Conservation (phyloP, 2,113 vertebrate species). For the Chloropsis cyanopogon region DNA sequence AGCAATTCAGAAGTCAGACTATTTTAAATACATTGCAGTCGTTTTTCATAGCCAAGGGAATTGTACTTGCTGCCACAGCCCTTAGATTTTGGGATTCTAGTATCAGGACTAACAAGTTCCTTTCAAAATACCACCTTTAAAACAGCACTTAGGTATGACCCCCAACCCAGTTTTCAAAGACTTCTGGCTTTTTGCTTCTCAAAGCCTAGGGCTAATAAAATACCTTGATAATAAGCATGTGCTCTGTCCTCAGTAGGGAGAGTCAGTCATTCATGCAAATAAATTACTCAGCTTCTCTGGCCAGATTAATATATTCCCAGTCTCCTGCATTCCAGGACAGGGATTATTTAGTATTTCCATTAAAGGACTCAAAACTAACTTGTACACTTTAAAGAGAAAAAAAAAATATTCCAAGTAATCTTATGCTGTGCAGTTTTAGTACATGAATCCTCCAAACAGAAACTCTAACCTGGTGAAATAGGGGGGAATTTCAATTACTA, state of each 20-base stretch:
- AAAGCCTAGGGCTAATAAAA: background rate
- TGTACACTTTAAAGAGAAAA: background rate
- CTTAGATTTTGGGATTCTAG: background rate
- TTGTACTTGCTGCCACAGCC: background rate
- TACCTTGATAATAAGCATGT: background rate
- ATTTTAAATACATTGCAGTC: background rate
- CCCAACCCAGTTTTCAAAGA: background rate
- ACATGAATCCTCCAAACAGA: background rate
- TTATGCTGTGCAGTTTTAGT: background rate
- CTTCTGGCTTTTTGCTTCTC: background rate
- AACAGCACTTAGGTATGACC: background rate
- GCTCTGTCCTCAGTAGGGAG: background rate
- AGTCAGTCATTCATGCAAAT: background rate
- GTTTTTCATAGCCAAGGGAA: background rate
- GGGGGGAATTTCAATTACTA: background rate
- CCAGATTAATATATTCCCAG: background rate
- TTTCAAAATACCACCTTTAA: background rate
- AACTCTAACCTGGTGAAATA: background rate
- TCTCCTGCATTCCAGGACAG: background rate
- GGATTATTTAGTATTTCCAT: background rate
- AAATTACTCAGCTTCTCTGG: background rate
- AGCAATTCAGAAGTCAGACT: conserved; percentile 3
- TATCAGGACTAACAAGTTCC: background rate
- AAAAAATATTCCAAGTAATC: background rate
- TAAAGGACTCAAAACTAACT: background rate